Evolutionary conservation across 2,888 invertebrate genomes (phyloP), one percentile per base, ranked within the genome.

Genomic region (Deilephila elpenor): DNA sequence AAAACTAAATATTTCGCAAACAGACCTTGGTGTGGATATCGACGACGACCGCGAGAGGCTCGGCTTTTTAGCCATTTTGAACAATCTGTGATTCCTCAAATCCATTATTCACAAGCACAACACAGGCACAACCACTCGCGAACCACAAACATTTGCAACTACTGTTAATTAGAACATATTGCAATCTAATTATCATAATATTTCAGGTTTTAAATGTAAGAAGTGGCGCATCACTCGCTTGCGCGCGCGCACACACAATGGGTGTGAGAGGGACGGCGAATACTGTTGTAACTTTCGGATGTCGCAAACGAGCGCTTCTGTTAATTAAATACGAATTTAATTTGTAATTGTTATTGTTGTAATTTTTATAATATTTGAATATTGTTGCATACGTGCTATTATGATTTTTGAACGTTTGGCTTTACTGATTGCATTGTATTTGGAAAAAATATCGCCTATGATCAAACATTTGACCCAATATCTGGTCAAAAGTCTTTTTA

Each of bases 121-220:
- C 81, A 85, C 83, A 79, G 75, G 83, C 91, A 92, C 93, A 85
- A 91, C 94, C 93, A 92, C 90, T 86, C 91, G 86, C 89, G 81
- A 80, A 81, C 84, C 81, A 86, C 86, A 84, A 81, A 84, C 89
- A 89, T 88, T 83, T 83, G 84, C 84, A 85, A 93, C 92, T 93
- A 92, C 83, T 83, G 86, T 83, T 89, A 94, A 93, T 93, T 92
- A 92, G 88, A 91, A 89, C 89, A 88, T 86, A 89, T 91, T 91
- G 93, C 92, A 91, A 90, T 88, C 83, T 90, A 86, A 94, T 94
- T 94, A 92, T 85, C 93, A 94, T 94, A 93, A 91, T 90, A 93
- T 92, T 93, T 93, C 93, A 93, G 93, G 91, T 93, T 90, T 89
- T 92, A 91, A 86, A 92, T 90, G 93, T 89, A 89, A 88, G 87